These are phyloP conservation scores for Deilephila porcellus DNA, from an alignment of 2,888 invertebrate species.

Conservation along the genomic window DNA sequence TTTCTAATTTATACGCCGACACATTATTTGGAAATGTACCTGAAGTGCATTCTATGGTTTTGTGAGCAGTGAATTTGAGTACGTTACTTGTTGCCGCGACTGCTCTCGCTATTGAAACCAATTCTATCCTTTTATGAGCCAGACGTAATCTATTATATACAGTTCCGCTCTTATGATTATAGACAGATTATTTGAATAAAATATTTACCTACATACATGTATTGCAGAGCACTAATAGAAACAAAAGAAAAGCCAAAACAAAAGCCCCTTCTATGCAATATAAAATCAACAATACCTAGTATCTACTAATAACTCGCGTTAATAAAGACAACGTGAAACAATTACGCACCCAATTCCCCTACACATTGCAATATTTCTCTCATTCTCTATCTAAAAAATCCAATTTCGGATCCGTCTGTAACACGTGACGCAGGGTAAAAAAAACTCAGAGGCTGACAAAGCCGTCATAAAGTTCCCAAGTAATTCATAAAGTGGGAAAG, in stretches of 20 bases:
- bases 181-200: background rate
- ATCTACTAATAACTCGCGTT: slow-evolving; percentile 5
- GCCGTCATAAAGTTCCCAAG: slow-evolving; percentile 77
- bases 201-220: background rate
- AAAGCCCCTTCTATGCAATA: background rate
- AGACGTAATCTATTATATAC: background rate
- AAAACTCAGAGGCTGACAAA: slow-evolving; percentile 68
- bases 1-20: slow-evolving; percentile 26
- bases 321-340: slow-evolving; percentile 37
- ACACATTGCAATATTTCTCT: slow-evolving; percentile 51
- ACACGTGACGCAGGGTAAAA: slow-evolving; percentile 75
- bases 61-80: slow-evolving; percentile 20
- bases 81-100: slow-evolving; percentile 5
- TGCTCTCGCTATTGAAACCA: background rate
- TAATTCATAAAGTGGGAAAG: slow-evolving; percentile 77
- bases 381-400: slow-evolving; percentile 73
- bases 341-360: slow-evolving; percentile 41
- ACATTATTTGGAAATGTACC: slow-evolving; percentile 18
- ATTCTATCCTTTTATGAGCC: slow-evolving; percentile 11
- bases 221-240: background rate
- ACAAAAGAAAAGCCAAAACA: background rate
- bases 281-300: background rate
- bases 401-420: slow-evolving; percentile 79
- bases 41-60: slow-evolving; percentile 25
- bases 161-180: background rate